Percentiles rank a stretch among this genome's conserved stretches.
Conservation (phyloP, 2,797 vertebrate genomes). For the Myotis daubentonii region DNA sequence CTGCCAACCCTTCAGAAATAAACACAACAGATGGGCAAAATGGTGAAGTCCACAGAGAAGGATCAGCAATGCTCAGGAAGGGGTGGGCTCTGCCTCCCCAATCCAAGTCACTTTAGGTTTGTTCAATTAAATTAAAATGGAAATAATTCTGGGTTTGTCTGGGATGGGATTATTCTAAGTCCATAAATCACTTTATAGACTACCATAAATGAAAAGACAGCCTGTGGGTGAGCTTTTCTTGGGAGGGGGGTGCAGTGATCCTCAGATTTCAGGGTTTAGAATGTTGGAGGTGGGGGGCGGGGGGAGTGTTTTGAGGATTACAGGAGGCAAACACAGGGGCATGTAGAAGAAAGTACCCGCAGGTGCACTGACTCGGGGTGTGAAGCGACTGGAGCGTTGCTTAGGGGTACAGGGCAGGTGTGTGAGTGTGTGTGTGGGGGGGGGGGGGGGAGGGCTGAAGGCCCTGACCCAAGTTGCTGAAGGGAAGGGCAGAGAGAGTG, state of each 20-base stretch:
- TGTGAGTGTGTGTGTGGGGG: too few relatives aligned
- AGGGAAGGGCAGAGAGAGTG: background rate
- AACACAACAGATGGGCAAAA: slow-evolving; percentile 25
- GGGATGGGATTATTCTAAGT: slow-evolving; percentile 21
- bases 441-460: background rate
- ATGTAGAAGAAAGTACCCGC: background rate
- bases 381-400: background rate
- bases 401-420: background rate
- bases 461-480: background rate
- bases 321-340: background rate
- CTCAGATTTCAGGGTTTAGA: background rate
- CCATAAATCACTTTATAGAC: background rate
- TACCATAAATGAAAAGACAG: background rate
- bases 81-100: background rate
- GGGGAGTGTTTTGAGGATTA: background rate
- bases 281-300: background rate
- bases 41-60: background rate
- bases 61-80: background rate
- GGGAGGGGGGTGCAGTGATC: background rate
- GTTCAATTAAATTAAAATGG: background rate
- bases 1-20: background rate
- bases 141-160: background rate
- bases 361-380: background rate
- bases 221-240: slow-evolving; percentile 2
- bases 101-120: background rate